A percentile compares a stretch with the other conserved stretches of the same genome.
Conservation (phyloP, 1,140 invertebrate species). For the Hesperophylax magnus region DNA sequence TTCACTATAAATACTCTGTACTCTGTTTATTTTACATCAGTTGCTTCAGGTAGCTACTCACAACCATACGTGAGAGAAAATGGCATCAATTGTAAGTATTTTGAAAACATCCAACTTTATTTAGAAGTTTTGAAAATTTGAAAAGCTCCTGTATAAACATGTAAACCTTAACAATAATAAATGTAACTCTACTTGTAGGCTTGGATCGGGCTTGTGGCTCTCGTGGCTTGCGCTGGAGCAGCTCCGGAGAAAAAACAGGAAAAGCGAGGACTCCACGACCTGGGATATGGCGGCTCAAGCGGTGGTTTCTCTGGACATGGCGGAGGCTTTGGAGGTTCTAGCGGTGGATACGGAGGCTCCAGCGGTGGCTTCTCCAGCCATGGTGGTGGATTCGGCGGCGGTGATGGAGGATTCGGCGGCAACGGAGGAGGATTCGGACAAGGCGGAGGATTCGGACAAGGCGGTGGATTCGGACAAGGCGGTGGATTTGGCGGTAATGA, state of each 20-base stretch:
- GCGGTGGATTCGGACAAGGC: constrained; percentile 22
- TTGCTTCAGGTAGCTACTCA: constrained; percentile 21
- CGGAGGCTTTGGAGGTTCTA: constrained; percentile 1
- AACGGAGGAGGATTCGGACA: constrained; percentile 4
- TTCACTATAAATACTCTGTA: constrained; percentile 3
- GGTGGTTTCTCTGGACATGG: constrained; percentile 14
- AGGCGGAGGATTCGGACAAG: neutral
- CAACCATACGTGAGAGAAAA: neutral
- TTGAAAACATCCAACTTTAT: neutral
- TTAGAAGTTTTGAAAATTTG: neutral
- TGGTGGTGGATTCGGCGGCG: neutral
- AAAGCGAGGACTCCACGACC: constrained; percentile 53
- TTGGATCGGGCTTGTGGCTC: constrained; percentile 35
- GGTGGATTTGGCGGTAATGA: constrained; percentile 34
- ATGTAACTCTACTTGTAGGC: constrained; percentile 28
- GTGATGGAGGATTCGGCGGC: constrained; percentile 19
- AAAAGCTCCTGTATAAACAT: neutral
- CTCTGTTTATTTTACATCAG: neutral
- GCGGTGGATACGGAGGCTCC: constrained; percentile 12
- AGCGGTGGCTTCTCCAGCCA: constrained; percentile 6
- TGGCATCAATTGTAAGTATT: constrained; percentile 11
- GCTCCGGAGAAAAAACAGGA: constrained; percentile 52
- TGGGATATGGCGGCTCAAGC: constrained; percentile 41
- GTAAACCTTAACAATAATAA: neutral
- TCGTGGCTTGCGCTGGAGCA: constrained; percentile 48